A percentile compares a stretch with the other conserved stretches of the same genome.
Evolutionary conservation across 2,888 invertebrate genomes (phyloP).

Genomic region (Mamestra brassicae): DNA sequence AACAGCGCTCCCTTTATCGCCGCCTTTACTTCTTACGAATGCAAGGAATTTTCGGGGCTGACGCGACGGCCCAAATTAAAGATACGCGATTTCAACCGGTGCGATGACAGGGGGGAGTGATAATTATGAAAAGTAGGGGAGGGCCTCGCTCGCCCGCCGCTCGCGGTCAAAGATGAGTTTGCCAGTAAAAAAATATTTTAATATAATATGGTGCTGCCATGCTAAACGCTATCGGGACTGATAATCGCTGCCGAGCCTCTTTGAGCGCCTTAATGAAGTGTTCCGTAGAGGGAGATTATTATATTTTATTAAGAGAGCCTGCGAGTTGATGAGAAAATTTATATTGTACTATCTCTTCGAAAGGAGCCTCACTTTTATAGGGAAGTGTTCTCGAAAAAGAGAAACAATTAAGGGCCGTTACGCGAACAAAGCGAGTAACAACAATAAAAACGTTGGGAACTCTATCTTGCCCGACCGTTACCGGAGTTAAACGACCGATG

Average conservation of each 20-base stretch:
- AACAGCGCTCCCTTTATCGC: conserved; percentile 75
- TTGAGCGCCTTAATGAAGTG: conserved; percentile 87
- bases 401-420: conserved; percentile 80
- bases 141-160: conserved; percentile 57
- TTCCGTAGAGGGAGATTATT: conserved; percentile 82
- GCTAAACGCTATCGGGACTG: conserved; percentile 83
- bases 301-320: conserved; percentile 82
- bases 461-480: conserved; percentile 80
- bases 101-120: conserved; percentile 78
- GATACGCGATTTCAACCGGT: conserved; percentile 78
- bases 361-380: conserved; percentile 61
- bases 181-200: conserved; percentile 79
- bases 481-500: conserved; percentile 78
- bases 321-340: conserved; percentile 78
- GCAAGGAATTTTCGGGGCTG: conserved; percentile 73
- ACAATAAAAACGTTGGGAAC: conserved; percentile 83
- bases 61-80: conserved; percentile 77
- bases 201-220: conserved; percentile 84
- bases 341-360: conserved; percentile 73
- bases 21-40: conserved; percentile 76
- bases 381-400: conserved; percentile 71
- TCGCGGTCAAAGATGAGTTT: conserved; percentile 79
- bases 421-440: conserved; percentile 82
- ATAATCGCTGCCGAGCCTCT: conserved; percentile 85
- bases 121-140: conserved; percentile 83